These are phyloP conservation scores for Erpobdella octoculata DNA, from an alignment of 2,888 invertebrate genomes.

Conservation along the genomic window DNA sequence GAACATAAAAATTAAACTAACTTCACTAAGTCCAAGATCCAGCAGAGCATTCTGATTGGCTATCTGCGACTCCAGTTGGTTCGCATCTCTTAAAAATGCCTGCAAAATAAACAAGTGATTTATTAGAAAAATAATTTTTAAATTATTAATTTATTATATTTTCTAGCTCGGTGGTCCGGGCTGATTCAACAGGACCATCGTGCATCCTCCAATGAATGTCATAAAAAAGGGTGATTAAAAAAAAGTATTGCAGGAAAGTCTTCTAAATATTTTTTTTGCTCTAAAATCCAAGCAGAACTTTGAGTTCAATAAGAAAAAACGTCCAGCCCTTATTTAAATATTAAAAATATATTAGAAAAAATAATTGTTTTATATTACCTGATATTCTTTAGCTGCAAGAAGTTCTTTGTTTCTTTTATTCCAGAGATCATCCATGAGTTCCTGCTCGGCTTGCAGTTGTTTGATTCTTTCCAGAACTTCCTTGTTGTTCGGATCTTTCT, in stretches of 20 bases:
- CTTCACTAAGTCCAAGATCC: conserved; percentile 65
- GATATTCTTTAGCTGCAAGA: conserved; percentile 74
- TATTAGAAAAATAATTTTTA: too few species aligned
- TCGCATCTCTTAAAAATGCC: conserved; percentile 87
- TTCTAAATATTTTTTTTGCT: too few species aligned
- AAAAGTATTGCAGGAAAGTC: too few species aligned
- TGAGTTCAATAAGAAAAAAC: background rate
- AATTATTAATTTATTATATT: too few species aligned
- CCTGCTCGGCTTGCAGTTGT: conserved; percentile 67
- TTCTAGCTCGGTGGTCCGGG: too few species aligned
- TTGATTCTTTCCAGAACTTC: conserved; percentile 70
- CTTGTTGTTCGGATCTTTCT: conserved; percentile 63
- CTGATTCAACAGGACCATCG: too few species aligned
- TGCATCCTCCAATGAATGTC: too few species aligned
- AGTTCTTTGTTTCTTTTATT: conserved; percentile 74
- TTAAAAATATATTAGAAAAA: background rate
- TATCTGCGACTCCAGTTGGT: conserved; percentile 88
- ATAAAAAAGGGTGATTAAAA: too few species aligned
- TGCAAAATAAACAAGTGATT: conserved; percentile 38
- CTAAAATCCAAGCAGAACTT: too few species aligned
- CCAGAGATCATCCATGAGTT: conserved; percentile 70
- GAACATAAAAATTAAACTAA: conserved; percentile 63
- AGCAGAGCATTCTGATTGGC: conserved; percentile 87
- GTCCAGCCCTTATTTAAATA: background rate
- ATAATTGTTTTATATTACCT: conserved; percentile 50